Percentiles rank a stretch among this genome's conserved stretches.
These are phyloP conservation scores for Sus scrofa DNA, from an alignment of 2,113 vertebrate species.

Conservation along the genomic window DNA sequence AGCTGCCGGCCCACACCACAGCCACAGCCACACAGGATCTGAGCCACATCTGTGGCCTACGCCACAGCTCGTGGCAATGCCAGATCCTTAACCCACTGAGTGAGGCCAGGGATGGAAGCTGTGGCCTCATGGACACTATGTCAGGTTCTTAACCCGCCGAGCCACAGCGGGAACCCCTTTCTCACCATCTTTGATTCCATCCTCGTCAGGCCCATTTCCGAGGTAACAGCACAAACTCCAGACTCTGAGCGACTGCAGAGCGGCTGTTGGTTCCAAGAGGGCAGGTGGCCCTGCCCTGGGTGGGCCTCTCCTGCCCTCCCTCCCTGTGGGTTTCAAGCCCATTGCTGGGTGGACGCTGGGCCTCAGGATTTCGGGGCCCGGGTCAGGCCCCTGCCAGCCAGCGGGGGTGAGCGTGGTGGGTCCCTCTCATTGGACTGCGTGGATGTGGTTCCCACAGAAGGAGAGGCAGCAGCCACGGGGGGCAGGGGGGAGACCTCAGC, in stretches of 20 bases:
- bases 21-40: too few species aligned
- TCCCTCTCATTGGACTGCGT: not conserved
- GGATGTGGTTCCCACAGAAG: not conserved
- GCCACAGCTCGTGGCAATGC: too few species aligned
- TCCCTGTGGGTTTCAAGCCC: not conserved
- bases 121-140: too few species aligned
- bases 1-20: too few species aligned
- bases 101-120: too few species aligned
- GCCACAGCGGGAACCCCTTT: too few species aligned
- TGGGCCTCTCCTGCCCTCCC: too few species aligned
- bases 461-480: accelerated
- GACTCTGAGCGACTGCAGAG: not conserved
- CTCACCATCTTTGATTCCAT: accelerated
- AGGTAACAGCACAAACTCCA: not conserved
- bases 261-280: not conserved
- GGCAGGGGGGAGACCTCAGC: too few species aligned
- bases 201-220: accelerated
- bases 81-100: too few species aligned
- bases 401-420: accelerated
- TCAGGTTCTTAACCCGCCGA: too few species aligned
- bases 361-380: accelerated
- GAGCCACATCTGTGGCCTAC: too few species aligned
- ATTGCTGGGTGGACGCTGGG: not conserved
- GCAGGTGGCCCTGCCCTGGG: not conserved
- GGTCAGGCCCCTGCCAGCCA: accelerated